Percentiles rank a stretch among this genome's conserved stretches.
phyloP scores from a whole-genome alignment of 2,888 invertebrate genomes.

The Linnaemya vulpina region DNA sequence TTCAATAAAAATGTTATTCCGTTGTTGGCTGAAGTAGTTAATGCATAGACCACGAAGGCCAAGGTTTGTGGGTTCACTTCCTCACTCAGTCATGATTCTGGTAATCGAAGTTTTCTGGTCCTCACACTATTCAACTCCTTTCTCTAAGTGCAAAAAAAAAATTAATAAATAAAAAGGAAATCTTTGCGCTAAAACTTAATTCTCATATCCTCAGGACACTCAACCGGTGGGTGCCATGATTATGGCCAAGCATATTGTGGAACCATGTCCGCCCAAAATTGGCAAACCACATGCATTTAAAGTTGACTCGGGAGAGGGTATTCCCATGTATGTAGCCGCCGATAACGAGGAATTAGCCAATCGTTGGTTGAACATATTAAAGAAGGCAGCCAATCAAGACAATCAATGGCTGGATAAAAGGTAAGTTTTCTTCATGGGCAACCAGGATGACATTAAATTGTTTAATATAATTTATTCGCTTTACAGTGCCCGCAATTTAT shows the following conservation, averaged over 20 bases:
- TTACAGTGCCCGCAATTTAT: constrained; percentile 89
- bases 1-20: too few relatives aligned
- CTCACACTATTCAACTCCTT: not conserved
- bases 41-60: too few relatives aligned
- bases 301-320: constrained; percentile 88
- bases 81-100: too few relatives aligned
- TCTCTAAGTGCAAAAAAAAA: not conserved
- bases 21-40: too few relatives aligned
- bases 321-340: constrained; percentile 90
- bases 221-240: constrained; percentile 95
- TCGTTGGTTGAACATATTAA: constrained; percentile 90
- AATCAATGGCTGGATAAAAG: constrained; percentile 87
- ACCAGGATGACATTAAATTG: not conserved
- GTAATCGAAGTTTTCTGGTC: too few relatives aligned
- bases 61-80: too few relatives aligned
- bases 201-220: constrained; percentile 85
- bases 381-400: constrained; percentile 90
- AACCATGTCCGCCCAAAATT: constrained; percentile 82
- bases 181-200: not conserved
- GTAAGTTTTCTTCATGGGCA: constrained; percentile 67
- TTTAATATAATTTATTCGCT: not conserved
- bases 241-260: constrained; percentile 91
- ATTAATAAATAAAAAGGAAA: too few relatives aligned
- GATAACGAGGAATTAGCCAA: constrained; percentile 88
- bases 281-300: constrained; percentile 89